Percentiles rank a stretch among this genome's conserved stretches.
Evolutionary conservation across 92 coral and sea anemone species (phyloP).

Genomic region (Pocillopora grandis): DNA sequence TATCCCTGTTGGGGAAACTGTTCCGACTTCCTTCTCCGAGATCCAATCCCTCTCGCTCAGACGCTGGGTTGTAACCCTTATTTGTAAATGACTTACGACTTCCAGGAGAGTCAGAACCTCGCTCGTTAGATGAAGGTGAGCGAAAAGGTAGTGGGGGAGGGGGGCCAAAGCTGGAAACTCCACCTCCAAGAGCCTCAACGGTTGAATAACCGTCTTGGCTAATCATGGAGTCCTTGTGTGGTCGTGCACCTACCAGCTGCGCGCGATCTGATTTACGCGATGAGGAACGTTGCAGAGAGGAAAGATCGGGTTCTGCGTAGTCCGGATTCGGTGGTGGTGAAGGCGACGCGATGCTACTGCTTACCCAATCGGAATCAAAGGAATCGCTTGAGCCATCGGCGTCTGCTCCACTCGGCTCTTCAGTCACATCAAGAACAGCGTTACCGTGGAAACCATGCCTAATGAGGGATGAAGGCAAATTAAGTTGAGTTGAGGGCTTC

Average conservation of each 20-base stretch:
- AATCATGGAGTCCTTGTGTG: constrained; percentile 62
- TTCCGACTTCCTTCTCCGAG: constrained; percentile 14
- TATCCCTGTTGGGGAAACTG: constrained; percentile 38
- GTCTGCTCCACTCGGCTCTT: constrained; percentile 52
- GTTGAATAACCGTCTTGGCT: constrained; percentile 88
- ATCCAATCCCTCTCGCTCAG: constrained; percentile 1
- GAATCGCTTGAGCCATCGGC: constrained; percentile 51
- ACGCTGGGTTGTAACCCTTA: constrained; percentile 36
- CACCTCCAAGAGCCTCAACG: constrained; percentile 91
- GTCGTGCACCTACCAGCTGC: constrained; percentile 59
- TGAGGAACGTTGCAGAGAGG: background rate
- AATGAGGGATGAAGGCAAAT: constrained; percentile 6
- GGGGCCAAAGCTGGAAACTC: constrained; percentile 83
- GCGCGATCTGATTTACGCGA: constrained; percentile 26
- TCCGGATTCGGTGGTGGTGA: constrained; percentile 22
- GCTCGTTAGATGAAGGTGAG: constrained; percentile 21
- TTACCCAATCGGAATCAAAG: constrained; percentile 49
- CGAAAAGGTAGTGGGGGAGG: constrained; percentile 69
- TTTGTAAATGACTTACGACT: constrained; percentile 63
- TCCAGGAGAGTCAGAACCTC: constrained; percentile 24
- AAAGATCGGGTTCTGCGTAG: background rate
- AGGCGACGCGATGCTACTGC: constrained; percentile 55
- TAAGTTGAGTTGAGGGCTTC: background rate
- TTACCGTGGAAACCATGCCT: constrained; percentile 31
- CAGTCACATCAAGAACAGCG: constrained; percentile 59